Evolutionary conservation across 2,888 invertebrate genomes (phyloP).

Genomic region (Patella caerulea): DNA sequence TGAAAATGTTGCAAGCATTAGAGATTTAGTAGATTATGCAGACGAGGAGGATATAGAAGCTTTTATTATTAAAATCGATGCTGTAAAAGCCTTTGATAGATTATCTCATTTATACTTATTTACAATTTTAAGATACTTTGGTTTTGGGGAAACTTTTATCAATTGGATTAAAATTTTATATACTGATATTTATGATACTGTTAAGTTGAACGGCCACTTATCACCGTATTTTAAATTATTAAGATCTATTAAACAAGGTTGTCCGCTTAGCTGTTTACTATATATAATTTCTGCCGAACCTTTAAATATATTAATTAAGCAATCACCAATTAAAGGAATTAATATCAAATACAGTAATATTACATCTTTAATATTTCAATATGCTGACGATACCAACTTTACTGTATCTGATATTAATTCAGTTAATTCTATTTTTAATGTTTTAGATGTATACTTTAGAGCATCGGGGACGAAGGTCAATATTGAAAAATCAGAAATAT

Average conservation of each 20-base stretch:
- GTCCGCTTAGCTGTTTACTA: neutral
- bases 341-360: neutral
- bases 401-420: neutral
- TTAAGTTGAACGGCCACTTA: slow-evolving; percentile 38
- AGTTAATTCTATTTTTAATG: neutral
- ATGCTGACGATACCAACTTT: slow-evolving; percentile 6
- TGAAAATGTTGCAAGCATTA: slow-evolving; percentile 41
- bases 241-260: neutral
- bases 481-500: neutral
- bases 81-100: slow-evolving; percentile 48
- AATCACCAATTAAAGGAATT: neutral
- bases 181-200: slow-evolving; percentile 30
- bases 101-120: slow-evolving; percentile 40
- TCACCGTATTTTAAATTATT: slow-evolving; percentile 17
- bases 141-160: slow-evolving; percentile 13
- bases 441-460: neutral
- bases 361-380: neutral
- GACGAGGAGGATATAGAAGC: slow-evolving; percentile 36
- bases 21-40: slow-evolving; percentile 40
- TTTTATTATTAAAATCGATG: slow-evolving; percentile 41
- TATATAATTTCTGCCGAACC: neutral
- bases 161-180: slow-evolving; percentile 18
- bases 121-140: slow-evolving; percentile 12
- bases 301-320: neutral
- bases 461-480: neutral